These are phyloP conservation scores for Alloscopus bannaensis DNA, from an alignment of 2,888 invertebrate genomes.

Conservation along the genomic window DNA sequence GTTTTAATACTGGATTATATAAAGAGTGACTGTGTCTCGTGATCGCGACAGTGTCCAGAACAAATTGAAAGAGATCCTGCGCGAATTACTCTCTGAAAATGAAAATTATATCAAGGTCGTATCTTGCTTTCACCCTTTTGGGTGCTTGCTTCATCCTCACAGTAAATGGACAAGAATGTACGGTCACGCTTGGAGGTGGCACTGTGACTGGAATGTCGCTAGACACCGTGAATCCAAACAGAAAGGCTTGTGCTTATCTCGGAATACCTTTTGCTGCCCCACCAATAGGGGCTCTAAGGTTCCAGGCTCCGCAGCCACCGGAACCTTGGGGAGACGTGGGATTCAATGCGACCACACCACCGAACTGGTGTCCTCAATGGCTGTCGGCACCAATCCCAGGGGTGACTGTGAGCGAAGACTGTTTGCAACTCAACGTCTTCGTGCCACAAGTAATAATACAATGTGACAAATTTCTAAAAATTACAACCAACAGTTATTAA, in stretches of 20 bases:
- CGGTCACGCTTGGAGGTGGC: conserved; percentile 8
- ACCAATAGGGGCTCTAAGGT: conserved; percentile 23
- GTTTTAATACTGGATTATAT: too few species aligned
- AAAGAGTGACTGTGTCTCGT: too few species aligned
- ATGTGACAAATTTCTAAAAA: not conserved
- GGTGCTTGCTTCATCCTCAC: not conserved
- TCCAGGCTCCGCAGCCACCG: conserved; percentile 24
- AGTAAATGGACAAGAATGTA: conserved; percentile 1
- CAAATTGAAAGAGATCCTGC: too few species aligned
- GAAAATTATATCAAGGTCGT: too few species aligned
- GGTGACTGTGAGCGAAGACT: conserved; percentile 20
- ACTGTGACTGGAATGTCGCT: not conserved
- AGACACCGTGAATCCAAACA: conserved; percentile 11
- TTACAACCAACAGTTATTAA: not conserved
- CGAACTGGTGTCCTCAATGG: conserved; percentile 31
- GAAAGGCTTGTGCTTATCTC: conserved; percentile 12
- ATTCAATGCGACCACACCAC: conserved; percentile 13
- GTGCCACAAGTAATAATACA: conserved; percentile 6
- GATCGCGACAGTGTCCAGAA: too few species aligned
- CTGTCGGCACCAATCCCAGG: not conserved
- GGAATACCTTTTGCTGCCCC: conserved; percentile 32
- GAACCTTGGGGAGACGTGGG: conserved; percentile 1
- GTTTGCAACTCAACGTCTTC: conserved; percentile 25
- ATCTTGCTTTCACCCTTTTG: too few species aligned
- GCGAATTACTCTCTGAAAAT: too few species aligned